Evolutionary conservation across 2,888 invertebrate genomes (phyloP), one percentile per base, ranked within the genome.

Genomic region (Drosophila macrospina): DNA sequence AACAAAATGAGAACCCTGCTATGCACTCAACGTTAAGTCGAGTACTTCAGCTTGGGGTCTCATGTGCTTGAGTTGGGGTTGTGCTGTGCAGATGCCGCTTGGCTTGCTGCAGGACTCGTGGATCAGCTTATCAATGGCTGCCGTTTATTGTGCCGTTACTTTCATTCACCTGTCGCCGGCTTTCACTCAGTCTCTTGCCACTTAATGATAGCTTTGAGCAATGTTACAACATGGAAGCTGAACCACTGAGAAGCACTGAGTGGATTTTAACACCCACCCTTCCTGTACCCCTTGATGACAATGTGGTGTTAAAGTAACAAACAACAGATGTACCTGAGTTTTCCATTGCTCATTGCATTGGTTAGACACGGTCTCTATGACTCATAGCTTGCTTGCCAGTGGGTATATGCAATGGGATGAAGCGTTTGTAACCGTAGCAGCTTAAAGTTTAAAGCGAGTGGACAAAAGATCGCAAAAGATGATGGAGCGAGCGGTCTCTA

Each of bases 141-240:
- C 47, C 39, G 39, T 32, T 42, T 47, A 48, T 44, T 62, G 51
- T 20, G 34, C 39, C 51, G 51, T 41, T 56, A 65, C 36, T 42
- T 65, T 52, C 66, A 54, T 59, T 63, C 65, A 77, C 80, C 77
- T 80, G 80, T 68, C 77, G 65, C 51, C 34, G 65, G 47, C 63
- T 62, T 70, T 68, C 64, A 55, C 59, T 67, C 51, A 45, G 56
- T 41, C 52, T 67, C 57, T 42, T 52, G 65, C 57, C 72, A 56
- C 74, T 62, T 61, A 77, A 83, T 66, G 69, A 56, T 60, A 30
- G 73, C 69, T 60, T 45, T 66, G 69, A 54, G 60, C 63, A 66
- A 42, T 61, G 51, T 41, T 47, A 66, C 54, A 69, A 64, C 34
- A 45, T 54, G 36, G 51, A 10, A 47, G 26, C 42, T 65, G 59